Conservation (phyloP, 2,113 vertebrate species). For the Gymnobelideus leadbeateri region DNA sequence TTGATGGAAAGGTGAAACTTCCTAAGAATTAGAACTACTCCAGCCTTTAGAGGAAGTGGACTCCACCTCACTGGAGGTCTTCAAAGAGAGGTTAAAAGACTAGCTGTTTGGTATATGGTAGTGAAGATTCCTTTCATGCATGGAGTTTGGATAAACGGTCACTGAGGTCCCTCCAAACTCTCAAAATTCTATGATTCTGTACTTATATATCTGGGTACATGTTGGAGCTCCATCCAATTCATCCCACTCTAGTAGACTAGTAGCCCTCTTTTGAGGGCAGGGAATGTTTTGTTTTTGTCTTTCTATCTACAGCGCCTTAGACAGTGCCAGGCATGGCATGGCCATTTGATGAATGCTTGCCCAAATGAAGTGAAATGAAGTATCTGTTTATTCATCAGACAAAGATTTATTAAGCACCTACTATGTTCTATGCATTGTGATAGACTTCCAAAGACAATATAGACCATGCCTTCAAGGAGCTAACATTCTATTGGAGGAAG, state of each 20-base stretch:
- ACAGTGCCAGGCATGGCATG: neutral
- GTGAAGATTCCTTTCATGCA: neutral
- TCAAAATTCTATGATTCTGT: neutral
- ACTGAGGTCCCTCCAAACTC: neutral
- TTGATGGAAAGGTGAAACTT: neutral
- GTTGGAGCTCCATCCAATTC: neutral
- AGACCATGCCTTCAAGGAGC: neutral
- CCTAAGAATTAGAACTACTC: neutral
- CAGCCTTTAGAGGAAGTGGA: neutral
- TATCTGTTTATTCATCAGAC: neutral
- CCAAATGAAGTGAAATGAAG: neutral
- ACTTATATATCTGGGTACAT: neutral
- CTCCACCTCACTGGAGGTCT: neutral
- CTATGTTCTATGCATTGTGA: neutral
- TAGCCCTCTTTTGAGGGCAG: neutral
- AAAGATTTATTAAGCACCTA: neutral
- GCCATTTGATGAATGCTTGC: neutral
- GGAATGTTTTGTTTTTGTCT: neutral
- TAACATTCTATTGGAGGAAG: neutral
- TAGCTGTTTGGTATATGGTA: neutral
- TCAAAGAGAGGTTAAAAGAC: neutral
- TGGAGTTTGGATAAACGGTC: neutral
- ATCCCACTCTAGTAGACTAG: neutral
- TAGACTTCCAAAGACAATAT: neutral
- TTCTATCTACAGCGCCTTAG: neutral